Conservation (phyloP, 2,888 invertebrate genomes). For the Aporophyla nigra region DNA sequence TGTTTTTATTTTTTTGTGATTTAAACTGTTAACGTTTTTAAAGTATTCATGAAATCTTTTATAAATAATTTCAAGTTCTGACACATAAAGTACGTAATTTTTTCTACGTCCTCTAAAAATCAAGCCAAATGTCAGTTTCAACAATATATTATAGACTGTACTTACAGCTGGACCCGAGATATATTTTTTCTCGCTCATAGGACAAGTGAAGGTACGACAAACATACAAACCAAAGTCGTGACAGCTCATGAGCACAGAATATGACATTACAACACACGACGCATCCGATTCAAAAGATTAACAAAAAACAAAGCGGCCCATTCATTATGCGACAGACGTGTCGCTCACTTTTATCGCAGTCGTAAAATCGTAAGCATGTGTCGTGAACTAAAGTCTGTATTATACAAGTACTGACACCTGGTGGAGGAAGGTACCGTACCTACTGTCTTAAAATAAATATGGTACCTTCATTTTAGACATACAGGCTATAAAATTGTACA, state of each 20-base stretch:
- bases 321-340: conserved; percentile 64
- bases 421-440: conserved; percentile 24
- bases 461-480: background rate
- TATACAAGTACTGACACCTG: conserved; percentile 47
- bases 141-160: background rate
- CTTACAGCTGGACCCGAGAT: background rate
- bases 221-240: conserved; percentile 48
- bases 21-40: no score
- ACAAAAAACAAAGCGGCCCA: conserved; percentile 57
- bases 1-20: no score
- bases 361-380: conserved; percentile 62
- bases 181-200: conserved; percentile 13
- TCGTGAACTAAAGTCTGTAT: conserved; percentile 44
- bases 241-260: conserved; percentile 46
- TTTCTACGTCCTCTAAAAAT: background rate
- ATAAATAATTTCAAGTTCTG: no score
- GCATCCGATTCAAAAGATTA: conserved; percentile 63
- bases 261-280: conserved; percentile 57
- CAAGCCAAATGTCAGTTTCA: conserved; percentile 1
- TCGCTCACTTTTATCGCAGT: conserved; percentile 63
- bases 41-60: no score
- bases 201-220: conserved; percentile 17
- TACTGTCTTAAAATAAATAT: background rate
- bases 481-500: background rate
- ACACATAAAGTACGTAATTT: background rate